Percentiles rank a stretch among this genome's conserved stretches.
Evolutionary conservation across 2,888 invertebrate genomes (phyloP).

Genomic region (Leptarthrus brevirostris): DNA sequence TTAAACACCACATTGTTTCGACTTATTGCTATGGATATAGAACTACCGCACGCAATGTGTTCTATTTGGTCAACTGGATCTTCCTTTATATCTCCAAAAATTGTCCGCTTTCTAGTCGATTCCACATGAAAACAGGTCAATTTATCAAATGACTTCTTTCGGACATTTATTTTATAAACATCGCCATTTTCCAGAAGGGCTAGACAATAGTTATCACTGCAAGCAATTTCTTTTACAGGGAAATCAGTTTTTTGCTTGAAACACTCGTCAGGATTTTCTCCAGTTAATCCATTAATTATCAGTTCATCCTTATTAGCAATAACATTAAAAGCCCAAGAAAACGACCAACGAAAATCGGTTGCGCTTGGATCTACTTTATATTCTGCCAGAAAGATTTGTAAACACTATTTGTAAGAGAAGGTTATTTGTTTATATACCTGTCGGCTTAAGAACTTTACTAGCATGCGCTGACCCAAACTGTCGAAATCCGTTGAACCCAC

Average conservation of each 20-base stretch:
- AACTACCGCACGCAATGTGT: slow-evolving; percentile 68
- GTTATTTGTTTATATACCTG: no score
- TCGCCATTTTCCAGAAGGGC: slow-evolving; percentile 60
- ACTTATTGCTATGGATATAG: slow-evolving; percentile 68
- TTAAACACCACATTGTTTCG: slow-evolving; percentile 71
- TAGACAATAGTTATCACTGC: slow-evolving; percentile 60
- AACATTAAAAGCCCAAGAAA: slow-evolving; percentile 62
- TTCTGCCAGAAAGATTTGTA: slow-evolving; percentile 52
- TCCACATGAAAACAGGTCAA: slow-evolving; percentile 50
- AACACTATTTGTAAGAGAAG: no score
- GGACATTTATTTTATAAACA: slow-evolving; percentile 58
- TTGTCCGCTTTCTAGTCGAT: slow-evolving; percentile 57
- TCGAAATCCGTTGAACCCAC: slow-evolving; percentile 64
- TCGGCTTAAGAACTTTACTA: slow-evolving; percentile 50
- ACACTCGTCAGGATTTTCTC: slow-evolving; percentile 50
- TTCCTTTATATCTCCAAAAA: slow-evolving; percentile 57
- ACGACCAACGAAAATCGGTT: slow-evolving; percentile 50
- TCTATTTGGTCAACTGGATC: slow-evolving; percentile 60
- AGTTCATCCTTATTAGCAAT: slow-evolving; percentile 56
- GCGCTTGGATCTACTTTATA: background rate
- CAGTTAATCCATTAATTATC: slow-evolving; percentile 59
- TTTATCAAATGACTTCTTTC: slow-evolving; percentile 27
- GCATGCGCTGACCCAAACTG: slow-evolving; percentile 60
- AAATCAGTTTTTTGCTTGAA: slow-evolving; percentile 56
- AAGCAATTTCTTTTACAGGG: slow-evolving; percentile 58